Evolutionary conservation across 2,797 vertebrate genomes (phyloP).

Genomic region (Lepus townsendii): DNA sequence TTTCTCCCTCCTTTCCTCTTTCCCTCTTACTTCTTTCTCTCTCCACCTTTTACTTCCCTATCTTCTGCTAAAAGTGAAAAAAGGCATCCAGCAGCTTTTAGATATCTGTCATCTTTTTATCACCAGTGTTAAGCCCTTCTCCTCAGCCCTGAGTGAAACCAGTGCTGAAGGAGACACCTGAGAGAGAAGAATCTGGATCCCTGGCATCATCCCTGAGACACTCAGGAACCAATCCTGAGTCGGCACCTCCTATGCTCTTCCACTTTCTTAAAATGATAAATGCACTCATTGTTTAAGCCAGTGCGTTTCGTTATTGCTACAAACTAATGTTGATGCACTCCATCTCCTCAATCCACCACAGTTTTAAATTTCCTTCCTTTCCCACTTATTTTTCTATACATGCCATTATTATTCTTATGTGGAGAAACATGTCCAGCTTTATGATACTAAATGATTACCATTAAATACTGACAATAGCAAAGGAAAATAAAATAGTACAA

Average conservation of each 20-base stretch:
- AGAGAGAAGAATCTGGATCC: neutral
- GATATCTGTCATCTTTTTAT: neutral
- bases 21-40: neutral
- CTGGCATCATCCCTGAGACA: neutral
- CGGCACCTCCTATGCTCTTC: neutral
- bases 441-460: slow-evolving; percentile 80
- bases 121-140: too few relatives aligned
- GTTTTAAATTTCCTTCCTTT: slow-evolving; percentile 60
- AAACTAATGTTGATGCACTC: slow-evolving; percentile 54
- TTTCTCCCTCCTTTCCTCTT: neutral
- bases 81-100: neutral
- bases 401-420: slow-evolving; percentile 72
- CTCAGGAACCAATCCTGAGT: neutral
- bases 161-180: neutral
- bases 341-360: neutral
- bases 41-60: accelerated
- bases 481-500: slow-evolving; percentile 73
- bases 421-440: slow-evolving; percentile 80
- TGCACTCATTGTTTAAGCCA: neutral
- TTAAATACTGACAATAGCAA: slow-evolving; percentile 79
- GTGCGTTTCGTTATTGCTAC: neutral
- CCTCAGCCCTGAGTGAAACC: neutral
- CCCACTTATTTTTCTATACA: slow-evolving; percentile 66
- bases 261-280: slow-evolving; percentile 16
- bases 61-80: neutral